These are phyloP conservation scores for Geotrypetes seraphini DNA, from an alignment of 2,797 vertebrate genomes.

Conservation along the genomic window DNA sequence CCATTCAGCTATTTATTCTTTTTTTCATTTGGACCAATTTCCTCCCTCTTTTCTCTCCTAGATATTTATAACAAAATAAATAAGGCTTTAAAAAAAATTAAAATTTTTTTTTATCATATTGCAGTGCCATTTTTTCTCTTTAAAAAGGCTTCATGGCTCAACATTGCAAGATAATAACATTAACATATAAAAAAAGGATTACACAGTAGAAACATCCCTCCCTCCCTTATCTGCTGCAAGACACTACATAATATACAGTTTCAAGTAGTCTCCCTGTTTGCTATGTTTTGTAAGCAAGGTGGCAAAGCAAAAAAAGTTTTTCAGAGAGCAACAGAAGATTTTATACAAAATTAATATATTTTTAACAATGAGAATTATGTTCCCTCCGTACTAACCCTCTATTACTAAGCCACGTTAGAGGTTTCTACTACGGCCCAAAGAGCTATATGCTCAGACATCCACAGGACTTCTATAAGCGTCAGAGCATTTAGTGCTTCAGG, in stretches of 20 bases:
- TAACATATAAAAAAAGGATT: constrained; percentile 75
- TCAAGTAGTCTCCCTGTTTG: constrained; percentile 70
- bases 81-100: constrained; percentile 78
- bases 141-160: constrained; percentile 62
- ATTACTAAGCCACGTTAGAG: too few relatives aligned
- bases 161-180: constrained; percentile 68
- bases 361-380: too few relatives aligned
- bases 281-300: constrained; percentile 12
- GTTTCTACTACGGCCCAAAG: too few relatives aligned
- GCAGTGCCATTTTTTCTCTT: constrained; percentile 81
- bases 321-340: too few relatives aligned
- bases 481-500: too few relatives aligned
- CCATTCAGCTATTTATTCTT: constrained; percentile 57
- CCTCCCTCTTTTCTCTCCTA: constrained; percentile 28
- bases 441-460: too few relatives aligned
- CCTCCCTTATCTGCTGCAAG: constrained; percentile 44
- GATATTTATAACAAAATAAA: constrained; percentile 91
- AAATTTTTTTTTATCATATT: constrained; percentile 26
- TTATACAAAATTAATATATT: background rate
- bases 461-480: too few relatives aligned
- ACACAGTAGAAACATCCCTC: constrained; percentile 67
- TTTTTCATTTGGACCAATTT: constrained; percentile 77
- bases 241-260: constrained; percentile 88
- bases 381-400: too few relatives aligned
- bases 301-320: constrained; percentile 19